These are phyloP conservation scores for Meleagris gallopavo DNA, from an alignment of 2,113 vertebrate species.

Conservation along the genomic window DNA sequence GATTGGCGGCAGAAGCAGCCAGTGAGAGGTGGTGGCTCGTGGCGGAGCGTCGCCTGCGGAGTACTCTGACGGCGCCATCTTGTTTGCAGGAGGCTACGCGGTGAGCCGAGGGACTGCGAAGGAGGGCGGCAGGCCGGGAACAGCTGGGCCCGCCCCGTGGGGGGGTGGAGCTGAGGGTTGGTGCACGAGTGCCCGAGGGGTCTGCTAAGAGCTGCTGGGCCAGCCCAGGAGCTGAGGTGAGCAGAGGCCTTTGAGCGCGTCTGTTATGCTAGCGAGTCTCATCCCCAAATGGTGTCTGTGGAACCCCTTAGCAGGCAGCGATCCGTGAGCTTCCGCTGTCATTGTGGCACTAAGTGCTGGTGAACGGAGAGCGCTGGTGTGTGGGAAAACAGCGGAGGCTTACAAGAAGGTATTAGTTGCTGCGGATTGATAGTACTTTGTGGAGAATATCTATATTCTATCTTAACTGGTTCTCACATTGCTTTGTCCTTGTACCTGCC, in stretches of 20 bases:
- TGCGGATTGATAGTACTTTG: background rate
- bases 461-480: background rate
- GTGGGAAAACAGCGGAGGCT: accelerated
- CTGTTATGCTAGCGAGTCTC: accelerated
- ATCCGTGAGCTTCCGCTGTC: too few species aligned
- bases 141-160: accelerated
- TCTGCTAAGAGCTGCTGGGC: background rate
- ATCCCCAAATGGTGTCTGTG: too few species aligned
- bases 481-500: accelerated
- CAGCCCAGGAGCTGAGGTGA: background rate
- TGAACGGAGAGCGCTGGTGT: background rate
- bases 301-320: accelerated
- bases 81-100: background rate
- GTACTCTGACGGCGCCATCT: background rate
- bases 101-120: accelerated
- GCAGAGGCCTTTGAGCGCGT: background rate
- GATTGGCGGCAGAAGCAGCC: conserved; percentile 6
- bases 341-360: accelerated
- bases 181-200: accelerated
- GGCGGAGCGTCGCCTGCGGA: accelerated
- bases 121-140: too few species aligned
- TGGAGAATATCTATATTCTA: background rate
- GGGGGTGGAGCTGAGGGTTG: too few species aligned
- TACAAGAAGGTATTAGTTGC: background rate
- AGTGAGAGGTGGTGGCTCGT: accelerated